Evolutionary conservation across 1,140 invertebrate species (phyloP), one percentile per base, ranked within the genome.

Genomic region (Drosophila tropicalis): DNA sequence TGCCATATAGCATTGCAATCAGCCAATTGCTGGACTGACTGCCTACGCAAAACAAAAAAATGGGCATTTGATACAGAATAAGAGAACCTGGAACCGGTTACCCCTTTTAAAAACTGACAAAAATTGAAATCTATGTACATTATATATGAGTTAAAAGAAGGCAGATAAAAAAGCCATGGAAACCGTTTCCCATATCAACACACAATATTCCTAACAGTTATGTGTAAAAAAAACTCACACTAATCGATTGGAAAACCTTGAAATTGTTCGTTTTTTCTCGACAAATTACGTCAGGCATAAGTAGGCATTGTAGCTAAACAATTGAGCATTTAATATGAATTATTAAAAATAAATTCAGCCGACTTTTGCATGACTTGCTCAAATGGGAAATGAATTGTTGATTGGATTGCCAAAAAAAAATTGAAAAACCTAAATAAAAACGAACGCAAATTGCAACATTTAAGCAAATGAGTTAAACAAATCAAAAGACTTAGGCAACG

Each of bases 401-500:
- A 58, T 58, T 58, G 32, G 56, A 58, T 58, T 36, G 32, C 56
- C 32, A 58, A 58, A 58, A 19, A 58, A 12, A 17, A 58, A 36
- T 19, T 10, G 1, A 19, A 17, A 29, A 47, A 47, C 22, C 9
- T 25, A 25, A 36, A 17, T 15, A 17, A 22, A 51, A 51, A 12
- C n/a, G n/a, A 58, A 57, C 15, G 5, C 34, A 36, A 36, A 36
- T 58, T 58, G 56, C 56, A 58, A 36, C 56, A 58, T 58, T 58
- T 58, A 58, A 19, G 56, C 32, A 36, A 58, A 39, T 58, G 56
- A 36, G 34, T 58, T 34, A 39, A 58, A 34, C 56, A 44, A 63
- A 66, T 56, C 56, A 63, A 76, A 79, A 66, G 78, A 81, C 76
- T 76, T 76, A 64, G 25, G 58, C 41, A 64, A 76, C 67, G 17